These are phyloP conservation scores for Colostygia pectinataria DNA, from an alignment of 2,888 invertebrate genomes.

Conservation along the genomic window DNA sequence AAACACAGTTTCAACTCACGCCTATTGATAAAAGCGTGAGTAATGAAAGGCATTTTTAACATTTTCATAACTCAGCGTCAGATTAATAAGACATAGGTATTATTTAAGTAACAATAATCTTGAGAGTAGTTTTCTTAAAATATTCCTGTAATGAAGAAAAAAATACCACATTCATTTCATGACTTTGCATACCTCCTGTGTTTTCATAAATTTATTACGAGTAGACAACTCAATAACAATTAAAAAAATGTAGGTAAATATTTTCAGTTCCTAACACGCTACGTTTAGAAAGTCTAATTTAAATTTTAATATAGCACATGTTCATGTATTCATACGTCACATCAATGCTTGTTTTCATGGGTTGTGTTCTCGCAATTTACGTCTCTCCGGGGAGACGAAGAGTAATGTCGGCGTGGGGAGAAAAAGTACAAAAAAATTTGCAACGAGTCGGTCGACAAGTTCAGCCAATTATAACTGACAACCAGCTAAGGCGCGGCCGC, in stretches of 20 bases:
- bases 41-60: too few relatives aligned
- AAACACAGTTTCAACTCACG: too few relatives aligned
- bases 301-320: conserved; percentile 75
- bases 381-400: conserved; percentile 80
- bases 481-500: conserved; percentile 71
- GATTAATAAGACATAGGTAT: too few relatives aligned
- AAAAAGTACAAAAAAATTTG: conserved; percentile 68
- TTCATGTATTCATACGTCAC: conserved; percentile 75
- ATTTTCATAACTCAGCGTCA: too few relatives aligned
- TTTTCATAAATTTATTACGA: too few relatives aligned
- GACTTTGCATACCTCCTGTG: too few relatives aligned
- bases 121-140: too few relatives aligned
- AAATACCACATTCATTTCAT: too few relatives aligned
- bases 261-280: conserved; percentile 35
- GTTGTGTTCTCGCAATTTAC: conserved; percentile 74
- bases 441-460: conserved; percentile 76
- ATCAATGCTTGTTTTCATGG: conserved; percentile 74
- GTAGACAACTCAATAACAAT: too few relatives aligned
- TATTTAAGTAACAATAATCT: too few relatives aligned
- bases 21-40: too few relatives aligned
- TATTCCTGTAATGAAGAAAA: too few relatives aligned
- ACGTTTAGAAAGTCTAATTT: conserved; percentile 60
- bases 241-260: neutral
- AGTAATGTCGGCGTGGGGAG: conserved; percentile 74
- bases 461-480: conserved; percentile 83